A percentile compares a stretch with the other conserved stretches of the same genome.
These are phyloP conservation scores for Butorides virescens DNA, from an alignment of 2,113 vertebrate genomes.

Conservation along the genomic window DNA sequence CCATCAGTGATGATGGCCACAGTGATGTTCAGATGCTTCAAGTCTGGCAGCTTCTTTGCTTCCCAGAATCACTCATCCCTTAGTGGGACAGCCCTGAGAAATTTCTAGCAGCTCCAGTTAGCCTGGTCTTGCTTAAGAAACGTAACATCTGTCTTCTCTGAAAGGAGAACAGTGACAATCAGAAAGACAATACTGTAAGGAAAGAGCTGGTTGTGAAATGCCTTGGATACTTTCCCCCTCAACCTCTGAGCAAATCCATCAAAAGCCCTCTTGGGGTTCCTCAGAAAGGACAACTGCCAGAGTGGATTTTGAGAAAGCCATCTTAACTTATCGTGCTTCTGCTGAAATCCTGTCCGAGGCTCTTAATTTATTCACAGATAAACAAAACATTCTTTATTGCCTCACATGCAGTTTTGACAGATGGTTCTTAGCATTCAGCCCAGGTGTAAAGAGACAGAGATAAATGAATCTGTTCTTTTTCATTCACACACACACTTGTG, in stretches of 20 bases:
- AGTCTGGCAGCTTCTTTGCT: not conserved
- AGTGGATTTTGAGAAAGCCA: conserved; percentile 22
- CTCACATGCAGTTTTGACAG: conserved; percentile 63
- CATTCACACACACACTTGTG: conserved; percentile 39
- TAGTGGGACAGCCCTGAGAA: not conserved
- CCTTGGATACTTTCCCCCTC: not conserved
- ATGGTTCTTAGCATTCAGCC: conserved; percentile 61
- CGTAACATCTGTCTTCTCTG: not conserved
- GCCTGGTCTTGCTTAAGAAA: not conserved
- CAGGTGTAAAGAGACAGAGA: conserved; percentile 72
- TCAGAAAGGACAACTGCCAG: conserved; percentile 14
- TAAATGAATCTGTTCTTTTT: conserved; percentile 65
- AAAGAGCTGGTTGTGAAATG: not conserved
- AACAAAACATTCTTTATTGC: conserved; percentile 68
- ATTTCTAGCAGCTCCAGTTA: not conserved
- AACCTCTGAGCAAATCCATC: not conserved
- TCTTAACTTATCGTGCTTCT: not conserved
- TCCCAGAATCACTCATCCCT: not conserved
- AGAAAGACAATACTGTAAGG: not conserved
- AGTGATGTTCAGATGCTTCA: not conserved
- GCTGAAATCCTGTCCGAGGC: conserved; percentile 40
- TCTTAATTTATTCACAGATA: conserved; percentile 70
- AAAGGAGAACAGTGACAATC: not conserved
- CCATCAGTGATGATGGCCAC: not conserved
- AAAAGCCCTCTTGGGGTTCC: not conserved